Evolutionary conservation across 2,113 vertebrate genomes (phyloP).

Genomic region (Protobothrops flavoviridis): DNA sequence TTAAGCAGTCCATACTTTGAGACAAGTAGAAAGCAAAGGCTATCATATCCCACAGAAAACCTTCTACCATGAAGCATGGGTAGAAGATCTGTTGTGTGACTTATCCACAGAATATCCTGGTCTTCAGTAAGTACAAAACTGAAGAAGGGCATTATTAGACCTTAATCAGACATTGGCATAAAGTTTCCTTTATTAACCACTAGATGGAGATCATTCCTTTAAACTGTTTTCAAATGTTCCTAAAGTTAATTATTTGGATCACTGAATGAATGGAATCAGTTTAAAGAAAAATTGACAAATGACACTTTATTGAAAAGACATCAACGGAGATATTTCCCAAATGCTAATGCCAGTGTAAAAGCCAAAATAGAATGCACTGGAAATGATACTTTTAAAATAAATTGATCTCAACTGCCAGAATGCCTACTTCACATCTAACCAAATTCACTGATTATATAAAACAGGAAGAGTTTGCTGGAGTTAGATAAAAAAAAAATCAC

Average conservation of each 20-base stretch:
- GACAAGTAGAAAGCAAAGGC: neutral
- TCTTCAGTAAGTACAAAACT: neutral
- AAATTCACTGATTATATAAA: neutral
- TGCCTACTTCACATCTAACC: neutral
- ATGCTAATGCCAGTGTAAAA: neutral
- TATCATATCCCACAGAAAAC: neutral
- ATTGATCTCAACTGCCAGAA: neutral
- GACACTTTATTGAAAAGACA: neutral
- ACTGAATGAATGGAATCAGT: neutral
- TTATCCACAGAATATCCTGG: neutral
- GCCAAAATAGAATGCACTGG: neutral
- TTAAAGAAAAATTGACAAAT: neutral
- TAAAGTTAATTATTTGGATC: neutral
- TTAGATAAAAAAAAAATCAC: neutral
- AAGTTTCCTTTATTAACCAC: neutral
- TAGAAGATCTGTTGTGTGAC: neutral
- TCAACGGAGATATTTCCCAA: neutral
- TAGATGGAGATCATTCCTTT: neutral
- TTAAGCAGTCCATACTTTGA: neutral
- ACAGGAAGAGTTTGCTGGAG: neutral
- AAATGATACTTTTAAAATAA: neutral
- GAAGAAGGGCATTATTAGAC: neutral
- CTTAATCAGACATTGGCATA: neutral
- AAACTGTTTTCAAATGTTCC: neutral
- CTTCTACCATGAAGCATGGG: neutral